phyloP scores from a whole-genome alignment of 2,797 vertebrate genomes.

The Menidia menidia region DNA sequence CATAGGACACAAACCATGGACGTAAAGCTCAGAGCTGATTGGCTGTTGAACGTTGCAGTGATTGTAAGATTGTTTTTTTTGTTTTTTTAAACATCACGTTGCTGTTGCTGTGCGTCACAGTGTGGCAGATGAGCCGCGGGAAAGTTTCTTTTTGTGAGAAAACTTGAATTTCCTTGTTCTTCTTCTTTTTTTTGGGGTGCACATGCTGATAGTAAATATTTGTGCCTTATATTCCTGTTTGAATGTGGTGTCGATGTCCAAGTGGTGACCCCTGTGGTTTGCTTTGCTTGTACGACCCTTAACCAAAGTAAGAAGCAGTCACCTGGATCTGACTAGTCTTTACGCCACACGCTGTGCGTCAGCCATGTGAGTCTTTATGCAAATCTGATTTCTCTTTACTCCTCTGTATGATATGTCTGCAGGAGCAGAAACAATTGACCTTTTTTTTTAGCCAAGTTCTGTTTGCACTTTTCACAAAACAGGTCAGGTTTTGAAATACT shows the following conservation, averaged over 20 bases:
- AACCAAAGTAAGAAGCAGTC: slow-evolving; percentile 68
- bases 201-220: slow-evolving; percentile 64
- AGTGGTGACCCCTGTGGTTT: slow-evolving; percentile 56
- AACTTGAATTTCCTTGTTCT: slow-evolving; percentile 48
- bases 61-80: slow-evolving; percentile 51
- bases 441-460: neutral
- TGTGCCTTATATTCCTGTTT: slow-evolving; percentile 82
- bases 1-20: too few species aligned
- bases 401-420: slow-evolving; percentile 24
- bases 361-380: slow-evolving; percentile 69
- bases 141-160: slow-evolving; percentile 27
- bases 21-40: slow-evolving; percentile 6
- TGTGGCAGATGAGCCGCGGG: slow-evolving; percentile 52
- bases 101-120: slow-evolving; percentile 46
- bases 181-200: slow-evolving; percentile 52
- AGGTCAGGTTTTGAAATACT: neutral
- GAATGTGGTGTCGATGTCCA: slow-evolving; percentile 60
- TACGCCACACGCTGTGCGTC: slow-evolving; percentile 55
- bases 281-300: slow-evolving; percentile 60
- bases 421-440: slow-evolving; percentile 3
- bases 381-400: slow-evolving; percentile 63
- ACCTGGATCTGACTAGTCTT: slow-evolving; percentile 46
- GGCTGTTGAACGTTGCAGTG: slow-evolving; percentile 57
- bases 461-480: neutral
- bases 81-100: slow-evolving; percentile 17